Base-by-base conservation (phyloP, 2,888 invertebrate species). In the Hirtodrosophila cameraria region DNA sequence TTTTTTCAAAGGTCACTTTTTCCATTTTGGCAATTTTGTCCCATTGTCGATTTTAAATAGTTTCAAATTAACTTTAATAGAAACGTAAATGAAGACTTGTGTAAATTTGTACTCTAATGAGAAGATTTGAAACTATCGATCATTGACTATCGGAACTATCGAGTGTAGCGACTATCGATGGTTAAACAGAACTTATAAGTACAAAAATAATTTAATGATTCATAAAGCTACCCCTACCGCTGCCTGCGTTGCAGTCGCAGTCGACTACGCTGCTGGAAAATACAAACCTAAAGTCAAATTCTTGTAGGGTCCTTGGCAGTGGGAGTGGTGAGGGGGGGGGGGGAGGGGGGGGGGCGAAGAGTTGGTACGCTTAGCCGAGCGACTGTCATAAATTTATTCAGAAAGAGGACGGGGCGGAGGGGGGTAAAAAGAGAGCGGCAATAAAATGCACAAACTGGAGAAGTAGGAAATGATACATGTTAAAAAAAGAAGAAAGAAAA, bases 321-420 rank as follows among this genome's bases (percentile, higher is more conserved):
- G 35, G n/a, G 5, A 16, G 39, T 30, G 13, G 23, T 27, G 11
- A 35, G 13, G 7, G 3, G 2, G 18, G n/a, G 30, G 11, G 8
- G 11, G 4, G 2, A n/a, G 28, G 18, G 18, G 2, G 23, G 23
- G 23, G 6, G 8, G 11, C 8, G 2, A n/a, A 42, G 18, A 5
- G 2, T 6, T 6, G 23, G 6, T 1, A 3, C 23, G 39, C n/a
- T 38, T 27, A 18, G 41, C 16, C 16, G n/a, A 18, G 8, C 12
- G 57, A 49, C 74, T 73, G 77, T 73, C 84, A 83, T 78, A 78
- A 83, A 80, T 74, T 33, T 38, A 27, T 25, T 16, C 28, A 31
- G 13, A 0, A 16, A 15, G 6, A 9, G 13, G 6, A 12, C 7
- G 18, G 23, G 4, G n/a, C 2, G 2, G 33, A 18, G 36, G 27